Conservation (phyloP, 2,888 invertebrate genomes). For the Zelleria hepariella region DNA sequence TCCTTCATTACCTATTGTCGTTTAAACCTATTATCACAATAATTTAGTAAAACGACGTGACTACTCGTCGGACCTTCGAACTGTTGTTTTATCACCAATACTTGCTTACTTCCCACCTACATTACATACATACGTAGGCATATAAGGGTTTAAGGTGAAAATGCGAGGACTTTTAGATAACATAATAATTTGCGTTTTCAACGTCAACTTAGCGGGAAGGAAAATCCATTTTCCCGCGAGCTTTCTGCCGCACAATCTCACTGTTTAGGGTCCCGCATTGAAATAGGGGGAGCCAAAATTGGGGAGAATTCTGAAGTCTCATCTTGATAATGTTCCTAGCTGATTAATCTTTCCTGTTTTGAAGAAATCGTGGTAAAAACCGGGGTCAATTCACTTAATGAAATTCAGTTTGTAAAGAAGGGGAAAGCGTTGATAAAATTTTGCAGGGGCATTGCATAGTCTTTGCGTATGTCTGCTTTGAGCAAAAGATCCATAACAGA, state of each 20-base stretch:
- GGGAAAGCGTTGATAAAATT: too few relatives aligned
- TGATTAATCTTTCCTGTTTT: background rate
- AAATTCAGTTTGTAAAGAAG: background rate
- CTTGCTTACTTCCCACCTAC: too few relatives aligned
- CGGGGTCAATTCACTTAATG: background rate
- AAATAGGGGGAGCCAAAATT: background rate
- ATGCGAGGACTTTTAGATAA: conserved; percentile 1
- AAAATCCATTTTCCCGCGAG: conserved; percentile 35
- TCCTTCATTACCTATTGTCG: too few relatives aligned
- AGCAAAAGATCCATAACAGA: too few relatives aligned
- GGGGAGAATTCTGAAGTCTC: background rate
- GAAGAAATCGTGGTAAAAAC: background rate
- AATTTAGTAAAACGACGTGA: too few relatives aligned
- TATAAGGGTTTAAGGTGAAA: background rate
- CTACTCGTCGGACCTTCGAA: too few relatives aligned
- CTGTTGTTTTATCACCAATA: too few relatives aligned
- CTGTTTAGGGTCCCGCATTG: background rate
- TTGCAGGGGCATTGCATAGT: too few relatives aligned
- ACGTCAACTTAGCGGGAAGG: conserved; percentile 23
- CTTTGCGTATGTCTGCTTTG: too few relatives aligned
- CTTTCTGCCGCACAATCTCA: conserved; percentile 19
- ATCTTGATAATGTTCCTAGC: background rate
- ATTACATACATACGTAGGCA: too few relatives aligned
- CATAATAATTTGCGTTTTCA: conserved; percentile 13
- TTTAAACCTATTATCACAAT: too few relatives aligned